Conservation (phyloP, 1,140 invertebrate genomes). For the Saxidomus purpurata region DNA sequence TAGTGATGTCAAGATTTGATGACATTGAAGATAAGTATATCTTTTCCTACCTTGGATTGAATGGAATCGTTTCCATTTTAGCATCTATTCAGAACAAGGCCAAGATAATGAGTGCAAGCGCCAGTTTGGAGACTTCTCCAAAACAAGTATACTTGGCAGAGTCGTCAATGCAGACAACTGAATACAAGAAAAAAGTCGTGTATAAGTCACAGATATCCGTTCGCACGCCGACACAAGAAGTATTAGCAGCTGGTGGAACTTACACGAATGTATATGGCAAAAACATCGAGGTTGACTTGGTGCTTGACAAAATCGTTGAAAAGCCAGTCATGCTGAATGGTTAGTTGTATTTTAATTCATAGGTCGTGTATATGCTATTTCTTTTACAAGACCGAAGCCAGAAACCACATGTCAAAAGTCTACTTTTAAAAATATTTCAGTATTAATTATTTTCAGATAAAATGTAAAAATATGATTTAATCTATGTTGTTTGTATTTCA, state of each 20-base stretch:
- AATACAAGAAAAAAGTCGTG: slow-evolving; percentile 59
- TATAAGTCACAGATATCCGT: slow-evolving; percentile 66
- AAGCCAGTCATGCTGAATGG: slow-evolving; percentile 31
- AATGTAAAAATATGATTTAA: no score
- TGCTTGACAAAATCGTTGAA: slow-evolving; percentile 47
- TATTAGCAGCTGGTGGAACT: slow-evolving; percentile 66
- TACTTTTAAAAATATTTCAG: no score
- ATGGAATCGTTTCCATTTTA: slow-evolving; percentile 4
- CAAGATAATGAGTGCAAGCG: slow-evolving; percentile 53
- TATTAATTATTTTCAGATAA: no score
- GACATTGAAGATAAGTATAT: no score
- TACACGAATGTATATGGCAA: slow-evolving; percentile 55
- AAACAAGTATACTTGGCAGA: slow-evolving; percentile 63
- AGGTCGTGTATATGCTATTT: no score
- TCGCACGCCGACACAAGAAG: slow-evolving; percentile 54
- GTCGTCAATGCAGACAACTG: slow-evolving; percentile 63
- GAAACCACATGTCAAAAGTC: no score
- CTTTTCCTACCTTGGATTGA: no score
- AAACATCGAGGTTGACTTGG: slow-evolving; percentile 20
- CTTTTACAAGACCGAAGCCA: no score
- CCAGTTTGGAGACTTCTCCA: slow-evolving; percentile 55
- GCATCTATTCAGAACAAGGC: slow-evolving; percentile 60
- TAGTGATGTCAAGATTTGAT: no score
- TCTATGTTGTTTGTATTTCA: slow-evolving; percentile 34
- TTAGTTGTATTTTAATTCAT: no score